Base-by-base conservation (phyloP, 2,113 vertebrate genomes). In the Sigmodon hispidus region DNA sequence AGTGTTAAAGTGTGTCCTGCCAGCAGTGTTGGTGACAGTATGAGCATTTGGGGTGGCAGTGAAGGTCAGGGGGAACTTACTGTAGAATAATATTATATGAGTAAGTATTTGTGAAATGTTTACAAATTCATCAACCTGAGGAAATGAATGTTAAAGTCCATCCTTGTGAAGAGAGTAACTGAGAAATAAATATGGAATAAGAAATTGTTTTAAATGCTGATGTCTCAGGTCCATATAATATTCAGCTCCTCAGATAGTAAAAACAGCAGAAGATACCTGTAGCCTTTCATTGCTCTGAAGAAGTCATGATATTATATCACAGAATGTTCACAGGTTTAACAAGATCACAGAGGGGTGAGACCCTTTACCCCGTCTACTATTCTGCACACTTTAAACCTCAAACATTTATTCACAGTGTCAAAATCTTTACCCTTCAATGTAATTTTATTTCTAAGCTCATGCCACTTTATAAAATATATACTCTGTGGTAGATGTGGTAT, bases 181-280 rank as follows among this genome's bases (percentile, higher is more conserved):
- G 70, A 88, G 81, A 94, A 95, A 65, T 87, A 75, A 89, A 76
- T 70, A 52, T 61, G 29, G 59, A 87, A 87, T 75, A 93, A 5
- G 92, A 79, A 80, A n/a, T 76, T 81, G 29, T 75, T 87, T 45
- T 73, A 94, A 90, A 63, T n/a, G 63, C n/a, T 45, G 59, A 94
- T 36, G 69, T 83, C 50, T 45, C 15, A 80, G 55, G 90, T 83
- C 24, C 59, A 92, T 16, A 65, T 16, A 93, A 55, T 7, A 72
- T 22, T 48, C 3, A n/a, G 29, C 12, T 91, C 48, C 80, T 90
- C 69, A 93, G 91, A 57, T 61, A 16, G 26, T 24, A 24, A 45
- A 55, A 57, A 75, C 21, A 29, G 31, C 2, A 8, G 70, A 83
- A 16, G 6, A 59, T 17, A 26, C 40, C 7, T 50, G 43, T 72